Evolutionary conservation across 1,140 invertebrate genomes (phyloP), one percentile per base, ranked within the genome.

Genomic region (Dolichoris vasculosae): DNA sequence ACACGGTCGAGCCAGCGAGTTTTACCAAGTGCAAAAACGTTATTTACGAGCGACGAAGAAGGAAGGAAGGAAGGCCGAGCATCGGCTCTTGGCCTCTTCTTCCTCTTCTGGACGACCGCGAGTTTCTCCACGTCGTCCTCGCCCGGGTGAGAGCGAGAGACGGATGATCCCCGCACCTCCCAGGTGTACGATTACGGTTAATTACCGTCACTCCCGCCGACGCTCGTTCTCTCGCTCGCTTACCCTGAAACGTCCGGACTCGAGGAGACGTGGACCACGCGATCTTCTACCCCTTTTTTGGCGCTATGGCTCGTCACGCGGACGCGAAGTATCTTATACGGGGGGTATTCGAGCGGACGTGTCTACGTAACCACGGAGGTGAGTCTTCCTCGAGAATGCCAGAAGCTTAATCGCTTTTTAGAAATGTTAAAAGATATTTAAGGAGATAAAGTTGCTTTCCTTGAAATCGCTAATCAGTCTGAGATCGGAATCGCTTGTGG

Each of bases 1-100:
- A n/a, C 77, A 8, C 55, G 35, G 30, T 3, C 77, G 35, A 75
- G 71, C 40, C 43, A 0, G 84, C 81, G 32, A 88, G 87, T 89
- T 89, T 87, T 82, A 86, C 84, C 85, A 88, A 84, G 87, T 87
- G 88, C 88, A 92, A 92, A 90, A 91, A 91, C 90, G 86, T 90
- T 90, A 91, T 91, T 91, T 91, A 92, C 90, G 90, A 89, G 88
- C 86, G 86, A 87, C 63, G 86, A 86, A 87, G 86, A 87, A 86
- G 86, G 84, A 86, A 88, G 55, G 77, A 63, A 63, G 77, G 46
- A 46, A 20, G 85, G 82, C 79, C 83, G 2, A 26, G 40, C 1
- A 0, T 43, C 46, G 26, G 8, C 11, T 26, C 8, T 35, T 38
- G 0, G 30, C 48, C 20, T 55, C 48, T 20, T 7, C 0, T 40